These are phyloP conservation scores for Epirrita christyi DNA, from an alignment of 2,888 invertebrate species.

Conservation along the genomic window DNA sequence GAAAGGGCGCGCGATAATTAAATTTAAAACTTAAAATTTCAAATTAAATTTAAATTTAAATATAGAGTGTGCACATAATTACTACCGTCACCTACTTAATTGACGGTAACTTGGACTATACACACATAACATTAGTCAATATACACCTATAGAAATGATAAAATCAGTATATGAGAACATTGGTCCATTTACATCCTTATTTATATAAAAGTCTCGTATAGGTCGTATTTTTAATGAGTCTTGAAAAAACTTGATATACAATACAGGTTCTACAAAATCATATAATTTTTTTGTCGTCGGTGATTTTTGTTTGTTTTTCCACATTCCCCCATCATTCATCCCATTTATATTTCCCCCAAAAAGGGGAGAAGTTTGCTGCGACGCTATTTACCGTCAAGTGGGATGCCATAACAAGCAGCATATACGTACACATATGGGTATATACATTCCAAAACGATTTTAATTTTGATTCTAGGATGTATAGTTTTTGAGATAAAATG, in stretches of 20 bases:
- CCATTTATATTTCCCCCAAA: no score
- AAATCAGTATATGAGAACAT: slow-evolving; percentile 2
- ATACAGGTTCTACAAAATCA: not conserved
- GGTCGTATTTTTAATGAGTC: not conserved
- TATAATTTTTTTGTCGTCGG: not conserved
- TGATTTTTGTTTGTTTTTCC: no score
- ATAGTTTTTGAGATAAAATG: no score
- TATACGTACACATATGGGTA: no score
- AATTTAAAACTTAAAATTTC: not conserved
- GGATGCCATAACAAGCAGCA: no score
- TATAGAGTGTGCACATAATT: not conserved
- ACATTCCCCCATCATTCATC: no score
- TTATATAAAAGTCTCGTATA: no score
- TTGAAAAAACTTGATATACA: not conserved
- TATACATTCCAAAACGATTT: no score
- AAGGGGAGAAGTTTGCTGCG: no score
- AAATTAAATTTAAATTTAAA: not conserved
- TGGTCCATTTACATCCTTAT: slow-evolving; percentile 12
- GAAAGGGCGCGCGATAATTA: no score
- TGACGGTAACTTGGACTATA: not conserved
- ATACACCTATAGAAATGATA: not conserved
- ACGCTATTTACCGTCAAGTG: no score
- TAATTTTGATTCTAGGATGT: no score
- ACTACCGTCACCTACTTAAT: not conserved
- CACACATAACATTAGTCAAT: not conserved